Evolutionary conservation across 2,888 invertebrate species (phyloP).

Genomic region (Scotopteryx bipunctaria): DNA sequence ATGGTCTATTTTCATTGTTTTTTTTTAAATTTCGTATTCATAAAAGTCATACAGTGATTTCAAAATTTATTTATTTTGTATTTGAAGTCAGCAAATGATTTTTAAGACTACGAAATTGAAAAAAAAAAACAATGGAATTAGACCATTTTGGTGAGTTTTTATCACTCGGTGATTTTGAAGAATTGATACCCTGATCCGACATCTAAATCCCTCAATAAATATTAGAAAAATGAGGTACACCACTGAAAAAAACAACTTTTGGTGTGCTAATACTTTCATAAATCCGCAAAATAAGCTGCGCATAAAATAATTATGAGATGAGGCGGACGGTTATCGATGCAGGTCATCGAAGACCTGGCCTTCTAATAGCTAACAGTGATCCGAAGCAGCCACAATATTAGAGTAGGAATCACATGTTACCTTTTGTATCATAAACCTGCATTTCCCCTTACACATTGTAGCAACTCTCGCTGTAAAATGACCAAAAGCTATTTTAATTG

Average conservation of each 20-base stretch:
- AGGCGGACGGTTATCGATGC: constrained; percentile 45
- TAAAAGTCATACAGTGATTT: no score
- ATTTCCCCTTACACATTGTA: no score
- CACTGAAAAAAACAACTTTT: constrained; percentile 71
- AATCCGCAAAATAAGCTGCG: constrained; percentile 49
- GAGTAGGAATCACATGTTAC: constrained; percentile 10
- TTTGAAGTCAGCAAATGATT: no score
- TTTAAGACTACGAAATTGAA: no score
- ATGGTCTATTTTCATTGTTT: no score
- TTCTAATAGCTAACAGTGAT: constrained; percentile 22
- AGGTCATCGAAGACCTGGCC: constrained; percentile 17
- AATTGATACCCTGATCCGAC: constrained; percentile 43
- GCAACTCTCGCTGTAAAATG: no score
- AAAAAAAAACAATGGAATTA: no score
- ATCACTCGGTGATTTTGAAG: not conserved
- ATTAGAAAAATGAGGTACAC: constrained; percentile 51
- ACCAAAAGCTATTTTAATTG: no score
- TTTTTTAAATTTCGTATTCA: no score
- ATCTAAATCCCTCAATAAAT: constrained; percentile 38
- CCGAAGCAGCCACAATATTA: constrained; percentile 1
- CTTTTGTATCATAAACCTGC: constrained; percentile 8
- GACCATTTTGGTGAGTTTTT: no score
- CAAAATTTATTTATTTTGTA: no score
- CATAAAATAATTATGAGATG: constrained; percentile 37
- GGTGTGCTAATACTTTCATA: constrained; percentile 78